These are phyloP conservation scores for Dendrolimus houi DNA, from an alignment of 2,888 invertebrate genomes.

Conservation along the genomic window DNA sequence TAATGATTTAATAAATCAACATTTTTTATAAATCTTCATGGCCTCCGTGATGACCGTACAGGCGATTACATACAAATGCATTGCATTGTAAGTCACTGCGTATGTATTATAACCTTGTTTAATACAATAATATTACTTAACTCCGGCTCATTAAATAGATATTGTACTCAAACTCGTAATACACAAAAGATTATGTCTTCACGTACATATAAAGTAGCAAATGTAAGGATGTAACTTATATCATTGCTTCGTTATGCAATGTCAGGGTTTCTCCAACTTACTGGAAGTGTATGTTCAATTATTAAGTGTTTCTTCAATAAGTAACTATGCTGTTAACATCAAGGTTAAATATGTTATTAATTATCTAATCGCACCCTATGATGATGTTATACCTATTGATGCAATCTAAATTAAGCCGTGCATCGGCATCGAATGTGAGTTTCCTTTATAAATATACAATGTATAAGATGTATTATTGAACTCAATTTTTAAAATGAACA, in stretches of 20 bases:
- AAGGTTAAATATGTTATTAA: no score
- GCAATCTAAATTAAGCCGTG: no score
- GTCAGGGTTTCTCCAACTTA: constrained; percentile 11
- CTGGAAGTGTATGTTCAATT: no score
- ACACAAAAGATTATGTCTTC: neutral
- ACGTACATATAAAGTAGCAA: neutral
- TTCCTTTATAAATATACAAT: no score
- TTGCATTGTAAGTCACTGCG: neutral
- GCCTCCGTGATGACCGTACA: neutral
- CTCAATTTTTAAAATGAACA: no score
- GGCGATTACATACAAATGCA: neutral
- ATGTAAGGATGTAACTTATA: neutral
- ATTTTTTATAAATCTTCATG: neutral
- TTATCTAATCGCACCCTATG: no score
- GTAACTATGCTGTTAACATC: no score
- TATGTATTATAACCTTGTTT: neutral
- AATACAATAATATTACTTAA: neutral
- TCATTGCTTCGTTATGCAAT: constrained; percentile 11
- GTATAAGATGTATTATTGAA: no score
- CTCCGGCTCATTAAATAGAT: neutral
- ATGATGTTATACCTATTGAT: no score
- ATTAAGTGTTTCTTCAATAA: no score
- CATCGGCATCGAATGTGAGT: no score
- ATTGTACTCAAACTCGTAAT: neutral
- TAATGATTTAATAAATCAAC: no score